Conservation (phyloP, 2,888 invertebrate genomes). For the Athalia circularis region DNA sequence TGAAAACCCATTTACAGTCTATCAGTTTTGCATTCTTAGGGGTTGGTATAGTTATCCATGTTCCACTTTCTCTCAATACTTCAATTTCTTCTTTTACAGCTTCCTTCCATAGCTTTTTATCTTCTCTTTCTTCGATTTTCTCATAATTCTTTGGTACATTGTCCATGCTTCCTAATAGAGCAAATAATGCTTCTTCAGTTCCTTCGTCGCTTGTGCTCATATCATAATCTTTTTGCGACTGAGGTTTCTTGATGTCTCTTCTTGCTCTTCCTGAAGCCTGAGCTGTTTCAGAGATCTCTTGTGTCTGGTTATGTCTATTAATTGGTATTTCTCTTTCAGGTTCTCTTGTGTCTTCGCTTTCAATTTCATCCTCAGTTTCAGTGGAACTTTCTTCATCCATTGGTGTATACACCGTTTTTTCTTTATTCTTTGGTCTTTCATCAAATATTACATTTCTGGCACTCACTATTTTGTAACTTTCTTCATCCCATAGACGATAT, state of each 20-base stretch:
- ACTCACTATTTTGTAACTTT: slow-evolving; percentile 40
- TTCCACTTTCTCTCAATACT: slow-evolving; percentile 33
- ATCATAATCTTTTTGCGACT: slow-evolving; percentile 38
- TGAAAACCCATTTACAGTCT: slow-evolving; percentile 46
- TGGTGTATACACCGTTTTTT: no score
- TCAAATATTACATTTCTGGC: slow-evolving; percentile 46
- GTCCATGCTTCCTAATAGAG: slow-evolving; percentile 11
- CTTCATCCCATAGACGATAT: slow-evolving; percentile 47
- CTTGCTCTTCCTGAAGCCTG: slow-evolving; percentile 14
- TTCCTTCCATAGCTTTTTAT: slow-evolving; percentile 30
- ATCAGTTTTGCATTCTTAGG: slow-evolving; percentile 20
- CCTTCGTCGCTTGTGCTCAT: background rate
- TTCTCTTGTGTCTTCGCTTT: background rate
- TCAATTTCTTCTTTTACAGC: slow-evolving; percentile 21
- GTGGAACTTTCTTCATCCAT: background rate
- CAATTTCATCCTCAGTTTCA: background rate
- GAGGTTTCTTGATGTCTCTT: slow-evolving; percentile 31
- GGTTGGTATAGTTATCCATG: slow-evolving; percentile 32
- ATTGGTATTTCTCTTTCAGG: slow-evolving; percentile 1
- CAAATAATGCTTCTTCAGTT: slow-evolving; percentile 14
- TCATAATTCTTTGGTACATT: slow-evolving; percentile 38
- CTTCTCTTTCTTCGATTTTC: slow-evolving; percentile 36
- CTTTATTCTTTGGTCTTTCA: slow-evolving; percentile 27
- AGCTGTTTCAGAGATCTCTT: background rate
- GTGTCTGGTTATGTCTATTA: slow-evolving; percentile 3